Conservation (phyloP, 2,888 invertebrate genomes). For the Nephrotoma flavescens region DNA sequence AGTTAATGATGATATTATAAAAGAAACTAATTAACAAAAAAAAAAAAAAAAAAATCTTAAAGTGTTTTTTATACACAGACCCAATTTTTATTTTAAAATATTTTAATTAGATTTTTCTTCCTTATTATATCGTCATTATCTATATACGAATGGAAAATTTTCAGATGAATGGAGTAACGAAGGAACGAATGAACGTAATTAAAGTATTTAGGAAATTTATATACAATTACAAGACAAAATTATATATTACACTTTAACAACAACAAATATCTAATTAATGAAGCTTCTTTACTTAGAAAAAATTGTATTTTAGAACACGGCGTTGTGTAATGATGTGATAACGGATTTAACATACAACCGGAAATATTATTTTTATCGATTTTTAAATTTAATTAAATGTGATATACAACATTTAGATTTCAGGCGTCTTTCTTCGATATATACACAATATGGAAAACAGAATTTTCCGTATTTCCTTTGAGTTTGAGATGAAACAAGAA, state of each 20-base stretch:
- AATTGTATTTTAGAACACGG: not conserved
- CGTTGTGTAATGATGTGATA: not conserved
- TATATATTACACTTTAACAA: not conserved
- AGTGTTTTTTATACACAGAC: not conserved
- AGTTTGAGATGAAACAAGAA: not conserved
- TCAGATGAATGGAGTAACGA: not conserved
- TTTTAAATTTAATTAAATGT: not conserved
- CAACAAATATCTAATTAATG: not conserved
- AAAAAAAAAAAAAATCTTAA: not conserved
- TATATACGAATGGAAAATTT: not conserved
- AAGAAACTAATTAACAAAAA: not conserved
- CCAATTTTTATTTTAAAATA: not conserved
- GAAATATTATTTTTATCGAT: not conserved
- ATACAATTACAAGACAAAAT: not conserved
- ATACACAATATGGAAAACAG: not conserved
- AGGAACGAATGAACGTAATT: not conserved
- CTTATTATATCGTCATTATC: not conserved
- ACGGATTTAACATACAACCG: not conserved
- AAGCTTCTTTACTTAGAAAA: not conserved
- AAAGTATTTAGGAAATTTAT: not conserved
- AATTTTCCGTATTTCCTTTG: not conserved
- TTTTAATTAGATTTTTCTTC: not conserved
- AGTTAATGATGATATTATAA: not conserved
- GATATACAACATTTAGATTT: not conserved
- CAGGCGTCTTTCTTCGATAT: not conserved